These are phyloP conservation scores for Cremastinae sp. DNA, from an alignment of 2,888 invertebrate species.

Conservation along the genomic window DNA sequence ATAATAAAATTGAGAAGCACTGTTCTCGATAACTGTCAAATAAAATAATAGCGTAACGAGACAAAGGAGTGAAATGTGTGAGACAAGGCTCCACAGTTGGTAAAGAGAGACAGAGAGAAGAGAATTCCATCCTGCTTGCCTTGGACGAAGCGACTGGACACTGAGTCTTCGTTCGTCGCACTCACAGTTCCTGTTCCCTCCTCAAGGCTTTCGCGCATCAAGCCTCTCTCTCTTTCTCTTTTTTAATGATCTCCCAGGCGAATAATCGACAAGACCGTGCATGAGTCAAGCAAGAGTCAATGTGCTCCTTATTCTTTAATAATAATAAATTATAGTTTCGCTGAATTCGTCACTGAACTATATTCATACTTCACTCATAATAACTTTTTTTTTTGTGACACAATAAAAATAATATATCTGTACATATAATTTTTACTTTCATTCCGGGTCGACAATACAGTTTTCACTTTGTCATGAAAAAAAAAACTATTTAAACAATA, in stretches of 20 bases:
- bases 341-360: conserved; percentile 15
- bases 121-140: conserved; percentile 69
- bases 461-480: no score
- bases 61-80: conserved; percentile 50
- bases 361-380: conserved; percentile 54
- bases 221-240: conserved; percentile 1
- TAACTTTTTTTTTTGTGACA: conserved; percentile 21
- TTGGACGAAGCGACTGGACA: conserved; percentile 63
- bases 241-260: conserved; percentile 19
- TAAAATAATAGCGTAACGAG: conserved; percentile 21
- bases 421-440: no score
- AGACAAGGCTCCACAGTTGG: conserved; percentile 30
- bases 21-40: conserved; percentile 2
- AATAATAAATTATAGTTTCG: conserved; percentile 32
- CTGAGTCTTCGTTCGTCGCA: conserved; percentile 61
- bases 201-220: conserved; percentile 66
- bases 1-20: neutral
- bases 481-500: no score
- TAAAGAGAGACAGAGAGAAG: conserved; percentile 27
- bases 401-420: no score
- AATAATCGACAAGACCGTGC: conserved; percentile 39
- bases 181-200: conserved; percentile 72
- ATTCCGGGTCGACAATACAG: no score
- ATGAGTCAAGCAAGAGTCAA: conserved; percentile 69
- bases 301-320: conserved; percentile 61